phyloP scores from a whole-genome alignment of 2,888 invertebrate species.

The Ypsolopha scabrella region DNA sequence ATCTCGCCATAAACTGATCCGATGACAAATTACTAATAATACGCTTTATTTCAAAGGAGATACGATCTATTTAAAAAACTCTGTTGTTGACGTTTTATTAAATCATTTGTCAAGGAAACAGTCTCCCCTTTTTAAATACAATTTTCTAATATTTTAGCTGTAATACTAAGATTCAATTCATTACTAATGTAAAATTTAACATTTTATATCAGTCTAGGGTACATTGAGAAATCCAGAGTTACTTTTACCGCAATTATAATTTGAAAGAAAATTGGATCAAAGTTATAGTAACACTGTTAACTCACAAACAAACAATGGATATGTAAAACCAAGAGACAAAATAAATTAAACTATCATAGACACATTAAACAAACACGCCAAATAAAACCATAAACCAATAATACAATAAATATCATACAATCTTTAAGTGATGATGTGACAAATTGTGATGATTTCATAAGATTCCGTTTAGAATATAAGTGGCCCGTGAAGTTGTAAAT shows the following conservation, averaged over 20 bases:
- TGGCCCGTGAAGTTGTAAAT: slow-evolving; percentile 19
- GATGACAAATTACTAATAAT: no score
- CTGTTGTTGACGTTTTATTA: no score
- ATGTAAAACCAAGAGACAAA: slow-evolving; percentile 23
- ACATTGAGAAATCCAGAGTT: no score
- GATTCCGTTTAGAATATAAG: slow-evolving; percentile 32
- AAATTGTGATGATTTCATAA: slow-evolving; percentile 47
- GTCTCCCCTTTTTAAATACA: not conserved
- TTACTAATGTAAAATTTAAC: no score
- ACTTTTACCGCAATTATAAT: not conserved
- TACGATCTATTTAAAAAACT: no score
- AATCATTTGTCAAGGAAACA: no score
- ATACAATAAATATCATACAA: slow-evolving; percentile 16
- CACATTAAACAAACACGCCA: slow-evolving; percentile 53
- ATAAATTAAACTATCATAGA: slow-evolving; percentile 68
- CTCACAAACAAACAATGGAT: slow-evolving; percentile 16
- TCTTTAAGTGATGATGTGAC: slow-evolving; percentile 19
- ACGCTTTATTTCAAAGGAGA: no score
- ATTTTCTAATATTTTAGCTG: not conserved
- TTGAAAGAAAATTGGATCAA: not conserved
- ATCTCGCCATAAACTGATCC: no score
- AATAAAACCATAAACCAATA: slow-evolving; percentile 38
- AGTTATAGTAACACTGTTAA: no score
- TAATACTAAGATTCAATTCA: no score
- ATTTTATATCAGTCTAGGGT: no score